Base-by-base conservation (phyloP, 2,797 vertebrate genomes). In the Calcarius lapponicus region DNA sequence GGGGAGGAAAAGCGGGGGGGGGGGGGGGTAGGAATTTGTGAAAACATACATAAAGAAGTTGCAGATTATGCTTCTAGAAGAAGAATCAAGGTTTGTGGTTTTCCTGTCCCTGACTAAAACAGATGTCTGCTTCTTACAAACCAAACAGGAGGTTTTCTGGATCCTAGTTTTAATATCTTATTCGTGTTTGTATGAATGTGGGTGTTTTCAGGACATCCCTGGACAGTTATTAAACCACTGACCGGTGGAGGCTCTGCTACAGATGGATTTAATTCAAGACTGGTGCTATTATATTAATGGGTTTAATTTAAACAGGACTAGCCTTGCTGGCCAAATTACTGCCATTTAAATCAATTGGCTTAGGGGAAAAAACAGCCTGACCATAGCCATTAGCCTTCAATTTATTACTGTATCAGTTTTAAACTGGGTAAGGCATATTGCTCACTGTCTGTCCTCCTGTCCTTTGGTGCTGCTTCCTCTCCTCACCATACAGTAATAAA, bases 321-420 rank as follows among this genome's bases (percentile, higher is more conserved):
- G 97, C 92, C 97, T 98, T 95, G 70, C 98, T 98, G 97, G 97
- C 97, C 98, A 98, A 98, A 98, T 98, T 98, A 98, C 98, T 98
- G 97, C 97, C 95, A 98, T 98, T 98, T 98, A 98, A 98, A 98
- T 98, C 98, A 98, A 98, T 98, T 98, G 97, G 97, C 97, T 98
- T 98, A 97, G 95, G 97, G 96, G 97, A 88, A 98, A 97, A 98
- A 97, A 96, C 97, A 98, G 97, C 95, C 98, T 98, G 97, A 97
- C 97, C 97, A 89, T 85, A 97, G 96, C 97, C 97, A 98, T 98
- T 98, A 98, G 97, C 97, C 96, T 97, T 98, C 97, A 98, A 98
- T 98, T 98, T 98, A 98, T 98, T 98, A 98, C 97, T 96, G 95
- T 97, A 98, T 97, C 94, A 92, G 95, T 94, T 98, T 98, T 98